A percentile compares a stretch with the other conserved stretches of the same genome.
phyloP scores from a whole-genome alignment of 2,888 invertebrate genomes.

The Anarsia innoxiella region DNA sequence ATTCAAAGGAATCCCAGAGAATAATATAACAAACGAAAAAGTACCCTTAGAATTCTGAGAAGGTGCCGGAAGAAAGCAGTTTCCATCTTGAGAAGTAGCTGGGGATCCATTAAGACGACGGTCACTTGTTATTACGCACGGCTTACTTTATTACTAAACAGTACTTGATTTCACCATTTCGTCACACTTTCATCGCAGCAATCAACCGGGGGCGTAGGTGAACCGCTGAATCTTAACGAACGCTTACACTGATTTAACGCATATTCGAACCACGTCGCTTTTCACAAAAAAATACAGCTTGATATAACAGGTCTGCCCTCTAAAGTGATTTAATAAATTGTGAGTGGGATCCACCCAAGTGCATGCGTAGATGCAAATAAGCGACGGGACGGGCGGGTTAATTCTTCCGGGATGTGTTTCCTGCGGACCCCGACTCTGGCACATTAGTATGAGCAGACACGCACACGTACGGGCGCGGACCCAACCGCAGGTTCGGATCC shows the following conservation, averaged over 20 bases:
- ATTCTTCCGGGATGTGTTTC: slow-evolving; percentile 74
- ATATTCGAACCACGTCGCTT: slow-evolving; percentile 15
- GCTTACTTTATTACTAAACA: slow-evolving; percentile 26
- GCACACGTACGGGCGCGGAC: slow-evolving; percentile 20
- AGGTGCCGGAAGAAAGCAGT: slow-evolving; percentile 37
- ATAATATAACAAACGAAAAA: not conserved
- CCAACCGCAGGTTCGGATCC: slow-evolving; percentile 5
- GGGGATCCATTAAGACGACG: slow-evolving; percentile 26
- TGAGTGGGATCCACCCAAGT: too few relatives aligned
- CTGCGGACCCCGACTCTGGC: slow-evolving; percentile 39
- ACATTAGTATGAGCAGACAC: slow-evolving; percentile 53
- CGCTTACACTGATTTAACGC: slow-evolving; percentile 19
- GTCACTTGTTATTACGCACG: slow-evolving; percentile 24
- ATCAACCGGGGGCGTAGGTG: slow-evolving; percentile 20
- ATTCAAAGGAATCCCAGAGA: not conserved
- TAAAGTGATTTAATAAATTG: too few relatives aligned
- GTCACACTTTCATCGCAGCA: slow-evolving; percentile 48
- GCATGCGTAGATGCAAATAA: slow-evolving; percentile 50
- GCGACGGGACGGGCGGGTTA: slow-evolving; percentile 42
- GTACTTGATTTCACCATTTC: slow-evolving; percentile 42
- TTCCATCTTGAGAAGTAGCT: slow-evolving; percentile 37
- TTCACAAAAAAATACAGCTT: slow-evolving; percentile 2
- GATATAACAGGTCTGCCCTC: too few relatives aligned
- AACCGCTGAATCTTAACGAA: slow-evolving; percentile 27
- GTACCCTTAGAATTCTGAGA: slow-evolving; percentile 47